Percentiles rank a stretch among this genome's conserved stretches.
These are phyloP conservation scores for Pipra filicauda DNA, from an alignment of 2,113 vertebrate species.

Conservation along the genomic window DNA sequence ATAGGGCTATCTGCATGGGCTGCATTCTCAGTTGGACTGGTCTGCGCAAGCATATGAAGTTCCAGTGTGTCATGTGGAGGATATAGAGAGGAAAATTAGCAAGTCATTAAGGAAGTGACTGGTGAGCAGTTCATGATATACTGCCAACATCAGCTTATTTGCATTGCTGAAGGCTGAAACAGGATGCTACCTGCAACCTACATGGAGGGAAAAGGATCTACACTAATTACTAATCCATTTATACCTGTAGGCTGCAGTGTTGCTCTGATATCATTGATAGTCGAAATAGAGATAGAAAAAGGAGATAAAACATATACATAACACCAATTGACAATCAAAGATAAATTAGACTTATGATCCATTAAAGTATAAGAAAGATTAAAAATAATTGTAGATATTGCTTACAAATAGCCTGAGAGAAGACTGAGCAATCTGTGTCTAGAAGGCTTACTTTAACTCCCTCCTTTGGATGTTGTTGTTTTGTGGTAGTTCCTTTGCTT, in stretches of 20 bases:
- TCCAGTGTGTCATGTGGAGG: constrained; percentile 43
- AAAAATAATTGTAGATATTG: background rate
- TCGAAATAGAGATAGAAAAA: background rate
- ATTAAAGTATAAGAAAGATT: background rate
- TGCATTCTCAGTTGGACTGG: background rate
- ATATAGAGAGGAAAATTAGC: constrained; percentile 69
- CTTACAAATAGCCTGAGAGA: background rate
- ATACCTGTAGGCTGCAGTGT: background rate
- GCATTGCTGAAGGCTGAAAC: constrained; percentile 62
- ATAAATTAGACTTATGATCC: background rate
- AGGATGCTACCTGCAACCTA: constrained; percentile 65
- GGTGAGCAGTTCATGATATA: constrained; percentile 56
- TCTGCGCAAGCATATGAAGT: background rate
- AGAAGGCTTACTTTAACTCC: background rate
- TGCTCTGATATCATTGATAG: background rate
- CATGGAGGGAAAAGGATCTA: background rate
- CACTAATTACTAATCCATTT: background rate
- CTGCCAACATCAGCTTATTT: constrained; percentile 68
- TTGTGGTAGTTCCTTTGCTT: background rate
- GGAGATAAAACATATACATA: background rate
- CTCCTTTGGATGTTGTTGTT: background rate
- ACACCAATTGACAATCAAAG: background rate
- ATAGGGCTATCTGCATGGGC: background rate
- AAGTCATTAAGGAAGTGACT: constrained; percentile 75
- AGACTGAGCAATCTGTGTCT: background rate